Percentiles rank a stretch among this genome's conserved stretches.
Conservation (phyloP, 2,113 vertebrate genomes). For the Anhinga anhinga region DNA sequence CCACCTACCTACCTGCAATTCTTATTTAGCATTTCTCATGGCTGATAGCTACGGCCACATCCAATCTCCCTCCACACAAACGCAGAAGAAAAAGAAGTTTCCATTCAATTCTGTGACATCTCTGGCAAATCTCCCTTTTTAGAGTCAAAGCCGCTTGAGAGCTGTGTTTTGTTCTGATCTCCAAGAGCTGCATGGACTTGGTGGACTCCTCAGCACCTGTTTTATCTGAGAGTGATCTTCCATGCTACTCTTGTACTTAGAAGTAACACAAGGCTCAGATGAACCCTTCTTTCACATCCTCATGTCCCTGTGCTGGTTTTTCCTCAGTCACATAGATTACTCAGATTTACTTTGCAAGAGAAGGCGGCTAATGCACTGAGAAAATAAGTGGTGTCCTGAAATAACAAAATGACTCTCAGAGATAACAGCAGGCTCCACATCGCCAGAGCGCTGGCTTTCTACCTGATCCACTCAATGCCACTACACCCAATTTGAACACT, state of each 20-base stretch:
- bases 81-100: fast-evolving
- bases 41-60: background rate
- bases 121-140: background rate
- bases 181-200: background rate
- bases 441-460: background rate
- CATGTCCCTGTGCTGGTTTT: background rate
- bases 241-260: background rate
- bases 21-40: background rate
- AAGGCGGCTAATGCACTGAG: background rate
- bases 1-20: conserved; percentile 6
- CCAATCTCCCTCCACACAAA: background rate
- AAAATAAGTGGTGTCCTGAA: background rate
- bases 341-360: background rate
- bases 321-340: background rate
- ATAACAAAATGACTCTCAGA: background rate
- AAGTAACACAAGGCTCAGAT: background rate
- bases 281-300: background rate
- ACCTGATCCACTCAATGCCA: background rate
- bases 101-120: background rate
- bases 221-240: background rate
- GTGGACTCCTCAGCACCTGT: background rate
- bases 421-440: background rate
- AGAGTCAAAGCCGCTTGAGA: background rate
- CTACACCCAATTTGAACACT: background rate
- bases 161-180: background rate